A percentile compares a stretch with the other conserved stretches of the same genome.
phyloP scores from a whole-genome alignment of 2,113 vertebrate genomes.

The Vicugna pacos region DNA sequence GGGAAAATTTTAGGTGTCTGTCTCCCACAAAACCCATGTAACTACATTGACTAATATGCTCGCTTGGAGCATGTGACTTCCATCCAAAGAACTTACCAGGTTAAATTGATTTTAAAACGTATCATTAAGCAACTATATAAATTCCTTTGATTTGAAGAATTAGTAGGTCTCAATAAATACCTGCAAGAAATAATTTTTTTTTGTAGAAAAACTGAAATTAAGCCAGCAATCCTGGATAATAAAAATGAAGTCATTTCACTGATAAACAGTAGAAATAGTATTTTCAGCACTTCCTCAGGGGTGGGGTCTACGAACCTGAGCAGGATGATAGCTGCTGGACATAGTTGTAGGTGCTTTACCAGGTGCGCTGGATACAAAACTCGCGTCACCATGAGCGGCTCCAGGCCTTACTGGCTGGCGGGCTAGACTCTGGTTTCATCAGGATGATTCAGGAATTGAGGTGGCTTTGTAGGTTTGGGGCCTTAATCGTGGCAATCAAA shows the following conservation, averaged over 20 bases:
- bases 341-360: not conserved
- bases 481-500: not conserved
- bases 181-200: not conserved
- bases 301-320: rapidly evolving
- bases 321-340: not conserved
- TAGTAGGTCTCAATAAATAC: not conserved
- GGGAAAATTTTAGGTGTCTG: not conserved
- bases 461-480: not conserved
- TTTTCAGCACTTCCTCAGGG: not conserved
- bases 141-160: not conserved
- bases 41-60: not conserved
- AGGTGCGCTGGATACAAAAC: not conserved
- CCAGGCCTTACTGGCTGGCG: not conserved
- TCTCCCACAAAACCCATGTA: not conserved
- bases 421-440: not conserved
- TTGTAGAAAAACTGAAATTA: not conserved
- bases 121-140: slow-evolving; percentile 22
- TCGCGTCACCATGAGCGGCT: not conserved
- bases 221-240: not conserved
- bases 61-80: not conserved
- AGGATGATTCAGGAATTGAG: not conserved
- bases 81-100: not conserved
- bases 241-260: not conserved
- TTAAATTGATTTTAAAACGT: slow-evolving; percentile 9
- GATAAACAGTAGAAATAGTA: not conserved